Evolutionary conservation across 2,888 invertebrate genomes (phyloP).

Genomic region (Dryobota labecula): DNA sequence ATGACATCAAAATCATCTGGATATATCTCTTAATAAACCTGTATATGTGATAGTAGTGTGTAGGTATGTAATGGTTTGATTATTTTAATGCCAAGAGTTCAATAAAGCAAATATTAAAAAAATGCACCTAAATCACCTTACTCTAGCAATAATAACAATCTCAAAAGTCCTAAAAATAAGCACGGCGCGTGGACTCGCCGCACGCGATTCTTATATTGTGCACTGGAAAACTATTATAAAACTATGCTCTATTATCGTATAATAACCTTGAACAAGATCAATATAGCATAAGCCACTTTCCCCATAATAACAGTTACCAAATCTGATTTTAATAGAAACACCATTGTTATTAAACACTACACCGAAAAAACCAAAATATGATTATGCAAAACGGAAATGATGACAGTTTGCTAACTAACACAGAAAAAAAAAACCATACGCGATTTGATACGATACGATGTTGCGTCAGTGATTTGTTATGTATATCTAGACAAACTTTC

Average conservation of each 20-base stretch:
- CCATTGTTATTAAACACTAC: conserved; percentile 34
- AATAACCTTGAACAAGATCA: conserved; percentile 29
- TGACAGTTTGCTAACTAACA: conserved; percentile 57
- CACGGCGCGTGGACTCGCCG: no score
- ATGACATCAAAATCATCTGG: no score
- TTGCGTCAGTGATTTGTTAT: conserved; percentile 38
- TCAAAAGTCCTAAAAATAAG: no score
- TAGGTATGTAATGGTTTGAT: no score
- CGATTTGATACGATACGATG: conserved; percentile 49
- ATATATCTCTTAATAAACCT: no score
- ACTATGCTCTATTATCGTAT: background rate
- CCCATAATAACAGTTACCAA: conserved; percentile 8
- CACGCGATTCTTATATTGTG: no score
- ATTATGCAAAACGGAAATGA: conserved; percentile 73
- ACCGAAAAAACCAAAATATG: conserved; percentile 36
- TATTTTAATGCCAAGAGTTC: no score
- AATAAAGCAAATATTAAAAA: no score
- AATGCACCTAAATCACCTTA: no score
- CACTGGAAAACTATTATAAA: no score
- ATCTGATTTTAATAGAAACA: background rate
- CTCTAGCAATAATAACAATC: no score
- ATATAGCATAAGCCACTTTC: conserved; percentile 21
- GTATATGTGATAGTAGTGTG: no score
- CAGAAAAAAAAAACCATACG: conserved; percentile 47
- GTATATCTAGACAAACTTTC: conserved; percentile 38